Evolutionary conservation across 1,140 invertebrate genomes (phyloP), one percentile per base, ranked within the genome.

Genomic region (Lordiphosa stackelbergi): DNA sequence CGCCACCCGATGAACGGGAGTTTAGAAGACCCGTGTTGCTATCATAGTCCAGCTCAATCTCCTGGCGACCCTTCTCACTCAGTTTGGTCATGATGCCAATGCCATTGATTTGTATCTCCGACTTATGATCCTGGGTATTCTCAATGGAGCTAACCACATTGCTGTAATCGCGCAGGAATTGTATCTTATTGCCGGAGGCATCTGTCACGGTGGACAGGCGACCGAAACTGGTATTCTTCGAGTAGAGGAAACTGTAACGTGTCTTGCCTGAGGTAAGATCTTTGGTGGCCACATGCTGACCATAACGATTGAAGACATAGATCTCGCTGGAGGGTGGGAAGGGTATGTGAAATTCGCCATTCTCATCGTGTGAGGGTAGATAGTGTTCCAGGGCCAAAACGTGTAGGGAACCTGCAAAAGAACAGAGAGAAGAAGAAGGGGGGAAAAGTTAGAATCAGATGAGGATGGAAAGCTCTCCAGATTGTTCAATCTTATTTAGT

Each of bases 171-270:
- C 97, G 90, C 10, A 96, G 89, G 84, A 99, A 94, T 83, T 95
- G 92, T 64, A 97, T 95, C 89, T 98, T 96, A 85, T 98, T 98
- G 10, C 95, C 95, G 10, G 95, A 95, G 45, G 94, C 94, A 88
- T 98, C 97, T 0, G 94, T 96, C 0, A 99, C 95, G 3, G 94
- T 96, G 1, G 94, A 96, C 13, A 99, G 89, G 87, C 97, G 96
- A 1, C 97, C 97, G 77, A 97, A 97, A 81, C 95, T 97, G 2
- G 96, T 98, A 77, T 98, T 98, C 85, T 98, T 98, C 12, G 94
- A 97, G 88, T 99, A 99, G 1, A 97, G 90, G 89, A 98, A 99
- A 22, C 95, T 95, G 87, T 98, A 98, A 74, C 96, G 91, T 0
- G 94, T 95, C 89, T 96, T 95, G 19, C 95, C 95, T 0, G 96